phyloP scores from a whole-genome alignment of 2,113 vertebrate species.

The Circaetus gallicus region DNA sequence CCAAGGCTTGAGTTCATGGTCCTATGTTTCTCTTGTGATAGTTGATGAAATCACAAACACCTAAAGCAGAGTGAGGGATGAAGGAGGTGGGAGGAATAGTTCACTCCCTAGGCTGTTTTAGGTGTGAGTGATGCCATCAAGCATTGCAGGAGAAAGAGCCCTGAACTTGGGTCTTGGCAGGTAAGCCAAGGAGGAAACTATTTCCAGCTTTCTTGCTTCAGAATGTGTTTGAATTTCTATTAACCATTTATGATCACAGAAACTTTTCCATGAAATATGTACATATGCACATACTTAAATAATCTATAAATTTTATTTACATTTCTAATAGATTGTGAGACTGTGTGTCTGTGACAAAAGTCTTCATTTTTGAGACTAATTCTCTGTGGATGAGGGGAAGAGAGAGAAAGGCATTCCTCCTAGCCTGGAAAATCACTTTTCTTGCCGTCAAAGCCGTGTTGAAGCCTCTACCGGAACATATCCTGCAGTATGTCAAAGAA shows the following conservation, averaged over 20 bases:
- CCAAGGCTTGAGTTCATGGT: slow-evolving; percentile 21
- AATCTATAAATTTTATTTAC: background rate
- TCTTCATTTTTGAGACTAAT: background rate
- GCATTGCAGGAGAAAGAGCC: background rate
- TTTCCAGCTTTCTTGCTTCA: slow-evolving; percentile 34
- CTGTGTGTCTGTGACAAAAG: background rate
- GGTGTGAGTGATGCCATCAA: slow-evolving; percentile 41
- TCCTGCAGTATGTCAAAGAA: slow-evolving; percentile 31
- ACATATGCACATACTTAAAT: background rate
- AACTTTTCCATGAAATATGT: background rate
- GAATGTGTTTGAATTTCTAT: background rate
- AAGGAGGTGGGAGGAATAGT: background rate
- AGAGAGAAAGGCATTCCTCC: background rate
- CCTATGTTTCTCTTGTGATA: slow-evolving; percentile 16
- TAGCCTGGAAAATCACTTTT: slow-evolving; percentile 22
- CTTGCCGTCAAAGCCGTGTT: background rate
- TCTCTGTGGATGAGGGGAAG: background rate
- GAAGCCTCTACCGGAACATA: background rate
- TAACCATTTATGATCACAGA: background rate
- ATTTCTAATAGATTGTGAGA: background rate
- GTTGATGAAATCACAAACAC: slow-evolving; percentile 41
- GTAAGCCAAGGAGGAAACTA: slow-evolving; percentile 8
- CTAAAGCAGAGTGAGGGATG: background rate
- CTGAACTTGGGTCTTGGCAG: slow-evolving; percentile 33
- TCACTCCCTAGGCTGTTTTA: background rate